Percentiles rank a stretch among this genome's conserved stretches.
Evolutionary conservation across 2,113 vertebrate species (phyloP).

Genomic region (Guaruba guarouba): DNA sequence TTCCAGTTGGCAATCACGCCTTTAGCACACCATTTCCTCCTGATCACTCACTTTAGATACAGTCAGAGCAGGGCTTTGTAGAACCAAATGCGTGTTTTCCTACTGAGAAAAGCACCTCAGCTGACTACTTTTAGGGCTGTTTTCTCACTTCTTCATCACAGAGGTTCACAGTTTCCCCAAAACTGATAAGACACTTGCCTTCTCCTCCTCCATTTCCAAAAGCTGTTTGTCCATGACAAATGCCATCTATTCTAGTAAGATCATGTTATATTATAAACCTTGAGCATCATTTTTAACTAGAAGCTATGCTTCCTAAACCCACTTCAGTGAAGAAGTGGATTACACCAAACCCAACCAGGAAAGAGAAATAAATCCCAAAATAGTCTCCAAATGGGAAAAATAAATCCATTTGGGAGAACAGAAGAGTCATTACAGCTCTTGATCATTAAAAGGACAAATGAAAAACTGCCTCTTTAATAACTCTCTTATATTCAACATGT

Average conservation of each 20-base stretch:
- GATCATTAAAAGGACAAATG: slow-evolving; percentile 35
- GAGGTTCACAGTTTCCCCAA: background rate
- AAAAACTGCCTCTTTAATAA: background rate
- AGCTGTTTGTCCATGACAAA: background rate
- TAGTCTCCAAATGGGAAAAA: background rate
- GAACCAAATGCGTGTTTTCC: background rate
- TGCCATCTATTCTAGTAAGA: background rate
- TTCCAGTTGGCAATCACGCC: background rate
- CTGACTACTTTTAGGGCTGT: background rate
- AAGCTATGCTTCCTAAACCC: background rate
- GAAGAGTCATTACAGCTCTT: background rate
- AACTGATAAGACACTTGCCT: background rate
- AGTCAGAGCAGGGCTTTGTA: background rate
- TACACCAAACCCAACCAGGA: background rate
- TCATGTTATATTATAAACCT: background rate
- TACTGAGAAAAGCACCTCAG: background rate
- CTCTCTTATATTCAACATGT: background rate
- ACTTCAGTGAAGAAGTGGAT: background rate
- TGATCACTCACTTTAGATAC: background rate
- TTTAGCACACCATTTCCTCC: background rate
- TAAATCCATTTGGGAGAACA: background rate
- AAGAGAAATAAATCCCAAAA: background rate
- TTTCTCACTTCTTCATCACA: background rate
- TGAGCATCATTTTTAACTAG: background rate
- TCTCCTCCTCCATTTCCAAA: background rate